Percentiles rank a stretch among this genome's conserved stretches.
These are phyloP conservation scores for Myodes glareolus DNA, from an alignment of 2,113 vertebrate genomes.

Conservation along the genomic window DNA sequence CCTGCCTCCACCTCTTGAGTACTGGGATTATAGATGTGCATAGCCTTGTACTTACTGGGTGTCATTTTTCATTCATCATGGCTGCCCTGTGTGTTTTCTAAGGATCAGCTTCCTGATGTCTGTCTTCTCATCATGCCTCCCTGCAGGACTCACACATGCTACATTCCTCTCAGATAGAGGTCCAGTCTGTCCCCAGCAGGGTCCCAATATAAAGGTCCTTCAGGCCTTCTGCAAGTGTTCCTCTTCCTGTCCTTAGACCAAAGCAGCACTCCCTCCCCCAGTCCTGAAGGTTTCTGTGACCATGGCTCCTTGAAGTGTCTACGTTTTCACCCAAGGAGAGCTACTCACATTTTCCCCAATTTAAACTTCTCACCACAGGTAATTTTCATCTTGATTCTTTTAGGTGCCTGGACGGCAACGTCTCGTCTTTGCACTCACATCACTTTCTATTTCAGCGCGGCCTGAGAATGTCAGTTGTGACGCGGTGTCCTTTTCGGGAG, in stretches of 20 bases:
- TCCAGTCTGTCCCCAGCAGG: neutral
- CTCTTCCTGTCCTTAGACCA: neutral
- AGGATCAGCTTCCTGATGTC: neutral
- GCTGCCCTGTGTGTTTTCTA: neutral
- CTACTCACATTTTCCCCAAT: slow-evolving; percentile 8
- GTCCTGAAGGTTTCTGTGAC: too few species aligned
- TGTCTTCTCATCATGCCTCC: neutral
- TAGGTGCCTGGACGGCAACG: slow-evolving; percentile 23
- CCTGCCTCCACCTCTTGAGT: neutral
- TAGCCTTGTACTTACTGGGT: neutral
- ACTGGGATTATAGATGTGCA: neutral
- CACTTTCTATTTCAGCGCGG: slow-evolving; percentile 50
- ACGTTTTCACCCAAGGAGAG: neutral
- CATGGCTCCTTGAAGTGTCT: neutral
- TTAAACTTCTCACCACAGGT: slow-evolving; percentile 31
- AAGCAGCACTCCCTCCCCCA: too few species aligned
- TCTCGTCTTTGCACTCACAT: neutral
- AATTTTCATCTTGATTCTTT: slow-evolving; percentile 39
- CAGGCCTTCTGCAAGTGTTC: neutral
- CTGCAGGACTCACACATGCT: neutral
- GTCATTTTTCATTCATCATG: neutral
- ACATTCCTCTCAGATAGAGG: neutral
- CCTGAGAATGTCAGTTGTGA: slow-evolving; percentile 37
- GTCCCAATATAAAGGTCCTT: neutral
- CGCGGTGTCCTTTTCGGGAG: neutral